Base-by-base conservation (phyloP, 2,888 invertebrate genomes). In the Ennomos erosarius region DNA sequence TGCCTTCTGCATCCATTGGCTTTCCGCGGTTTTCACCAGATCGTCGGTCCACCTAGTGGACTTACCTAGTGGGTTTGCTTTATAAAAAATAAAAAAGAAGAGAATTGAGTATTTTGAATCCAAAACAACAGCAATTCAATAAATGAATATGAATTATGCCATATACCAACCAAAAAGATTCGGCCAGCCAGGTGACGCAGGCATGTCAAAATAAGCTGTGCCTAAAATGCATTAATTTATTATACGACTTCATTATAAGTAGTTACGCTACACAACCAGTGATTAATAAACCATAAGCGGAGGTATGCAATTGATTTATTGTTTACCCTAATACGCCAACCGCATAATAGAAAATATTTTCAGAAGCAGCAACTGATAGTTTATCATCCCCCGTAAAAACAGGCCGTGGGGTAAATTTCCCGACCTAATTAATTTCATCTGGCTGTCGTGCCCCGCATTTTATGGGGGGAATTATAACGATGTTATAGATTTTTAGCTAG, bases 361-460 rank as follows among this genome's bases (percentile, higher is more conserved):
- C 55, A 62, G 50, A 54, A 55, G 45, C 34, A 10, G n/a, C 16
- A 50, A 55, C 58, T 58, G 58, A 52, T 68, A 65, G 67, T 69
- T 62, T 62, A 66, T 66, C 66, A 67, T 65, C 64, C 55, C 57
- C 59, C 67, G 58, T 64, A 57, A 62, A 71, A 68, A 63, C 62
- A 65, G 58, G 53, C 62, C 53, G 59, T 53, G 58, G 65, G 64
- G 59, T 59, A 59, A 54, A 60, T 37, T 56, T 50, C 48, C 61
- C 38, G 64, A 50, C 65, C 64, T 71, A 71, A 71, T 71, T 69
- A 67, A 69, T 71, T 71, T 69, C 62, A 67, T 68, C 62, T 65
- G 63, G 55, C 53, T 43, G 44, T 58, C 65, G 62, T 64, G 64
- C 60, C 62, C 62, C 53, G 59, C 50, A 62, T 51, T 59, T 46